Conservation (phyloP, 2,113 vertebrate species). For the Cyprinodon variegatus region DNA sequence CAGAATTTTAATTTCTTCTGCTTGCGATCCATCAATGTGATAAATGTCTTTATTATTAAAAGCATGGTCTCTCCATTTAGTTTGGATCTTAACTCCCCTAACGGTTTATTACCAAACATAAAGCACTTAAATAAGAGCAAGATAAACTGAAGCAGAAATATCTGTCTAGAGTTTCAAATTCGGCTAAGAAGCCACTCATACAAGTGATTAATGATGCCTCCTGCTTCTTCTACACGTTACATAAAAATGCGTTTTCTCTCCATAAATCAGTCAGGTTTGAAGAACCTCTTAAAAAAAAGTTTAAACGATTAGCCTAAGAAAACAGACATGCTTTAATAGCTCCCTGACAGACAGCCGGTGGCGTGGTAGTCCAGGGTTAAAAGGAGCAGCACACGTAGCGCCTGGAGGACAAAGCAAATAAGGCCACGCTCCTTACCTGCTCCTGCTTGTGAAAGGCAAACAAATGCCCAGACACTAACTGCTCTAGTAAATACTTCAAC, state of each 20-base stretch:
- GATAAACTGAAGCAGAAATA: too few relatives aligned
- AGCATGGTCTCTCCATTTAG: too few relatives aligned
- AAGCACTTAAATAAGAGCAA: too few relatives aligned
- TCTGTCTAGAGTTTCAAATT: too few relatives aligned
- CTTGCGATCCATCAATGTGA: too few relatives aligned
- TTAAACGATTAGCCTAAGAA: background rate
- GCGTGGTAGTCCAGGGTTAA: background rate
- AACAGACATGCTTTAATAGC: background rate
- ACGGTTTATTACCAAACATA: too few relatives aligned
- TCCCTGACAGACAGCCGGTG: background rate
- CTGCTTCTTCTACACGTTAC: background rate
- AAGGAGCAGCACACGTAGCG: slow-evolving; percentile 11
- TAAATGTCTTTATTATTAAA: too few relatives aligned
- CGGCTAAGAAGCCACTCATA: too few relatives aligned
- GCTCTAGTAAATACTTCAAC: slow-evolving; percentile 40
- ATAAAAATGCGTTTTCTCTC: background rate
- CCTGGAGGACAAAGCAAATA: slow-evolving; percentile 47
- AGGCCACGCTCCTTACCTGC: slow-evolving; percentile 34
- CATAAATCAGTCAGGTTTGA: background rate
- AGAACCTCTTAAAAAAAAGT: background rate
- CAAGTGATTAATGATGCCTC: too few relatives aligned
- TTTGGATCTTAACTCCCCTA: too few relatives aligned
- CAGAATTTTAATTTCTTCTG: too few relatives aligned
- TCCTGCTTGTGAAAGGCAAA: slow-evolving; percentile 56
- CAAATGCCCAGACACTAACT: slow-evolving; percentile 30